Conservation (phyloP, 2,797 vertebrate genomes). For the Accipiter minullus region DNA sequence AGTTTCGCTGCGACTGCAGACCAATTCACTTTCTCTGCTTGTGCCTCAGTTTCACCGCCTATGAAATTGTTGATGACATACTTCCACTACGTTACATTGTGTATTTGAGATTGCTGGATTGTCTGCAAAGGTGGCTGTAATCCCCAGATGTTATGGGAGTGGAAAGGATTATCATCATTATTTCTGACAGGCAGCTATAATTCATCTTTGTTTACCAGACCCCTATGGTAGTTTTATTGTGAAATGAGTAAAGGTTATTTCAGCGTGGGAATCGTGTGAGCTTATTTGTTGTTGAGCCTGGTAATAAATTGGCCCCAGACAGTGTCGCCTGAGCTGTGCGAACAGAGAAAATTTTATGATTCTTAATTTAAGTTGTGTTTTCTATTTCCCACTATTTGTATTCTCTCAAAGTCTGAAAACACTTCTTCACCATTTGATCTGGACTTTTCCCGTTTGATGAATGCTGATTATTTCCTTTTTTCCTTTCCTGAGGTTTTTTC, state of each 20-base stretch:
- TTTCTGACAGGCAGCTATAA: conserved; percentile 53
- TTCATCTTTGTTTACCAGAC: conserved; percentile 52
- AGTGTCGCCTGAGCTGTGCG: conserved; percentile 1
- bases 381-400: conserved; percentile 4
- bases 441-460: conserved; percentile 7
- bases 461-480: background rate
- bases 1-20: background rate
- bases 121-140: background rate
- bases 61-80: background rate
- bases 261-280: background rate
- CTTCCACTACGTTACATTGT: background rate
- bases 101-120: background rate
- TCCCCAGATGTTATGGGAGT: background rate
- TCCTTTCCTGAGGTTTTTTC: background rate
- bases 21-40: accelerated
- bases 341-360: conserved; percentile 23
- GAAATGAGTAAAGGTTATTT: conserved; percentile 56
- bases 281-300: conserved; percentile 41
- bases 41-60: conserved; percentile 10
- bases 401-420: conserved; percentile 28
- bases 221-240: conserved; percentile 26
- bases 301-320: conserved; percentile 41
- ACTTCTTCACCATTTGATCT: background rate
- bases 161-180: conserved; percentile 50
- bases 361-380: conserved; percentile 47